These are phyloP conservation scores for Musca domestica DNA, from an alignment of 1,140 invertebrate genomes.

Conservation along the genomic window DNA sequence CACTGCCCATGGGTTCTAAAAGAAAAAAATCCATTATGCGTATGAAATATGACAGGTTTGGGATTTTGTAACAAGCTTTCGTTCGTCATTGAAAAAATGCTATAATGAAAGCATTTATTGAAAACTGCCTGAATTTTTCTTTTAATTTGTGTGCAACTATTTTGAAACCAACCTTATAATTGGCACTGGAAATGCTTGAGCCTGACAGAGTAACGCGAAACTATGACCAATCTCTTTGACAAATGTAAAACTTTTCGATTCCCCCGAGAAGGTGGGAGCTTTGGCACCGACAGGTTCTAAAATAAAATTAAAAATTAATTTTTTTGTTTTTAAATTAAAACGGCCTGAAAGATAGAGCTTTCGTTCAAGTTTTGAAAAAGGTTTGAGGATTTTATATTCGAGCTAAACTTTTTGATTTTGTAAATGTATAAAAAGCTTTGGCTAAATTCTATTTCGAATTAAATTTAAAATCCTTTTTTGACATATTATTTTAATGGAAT, in stretches of 20 bases:
- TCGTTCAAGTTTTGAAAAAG: too few relatives aligned
- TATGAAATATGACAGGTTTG: too few relatives aligned
- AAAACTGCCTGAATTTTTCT: constrained; percentile 16
- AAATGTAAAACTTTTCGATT: constrained; percentile 62
- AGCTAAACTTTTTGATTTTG: too few relatives aligned
- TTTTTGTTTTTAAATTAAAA: not conserved
- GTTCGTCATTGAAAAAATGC: not conserved
- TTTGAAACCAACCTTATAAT: constrained; percentile 49
- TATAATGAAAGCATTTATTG: too few relatives aligned
- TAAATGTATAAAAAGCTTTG: constrained; percentile 53
- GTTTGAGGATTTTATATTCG: too few relatives aligned
- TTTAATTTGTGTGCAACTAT: not conserved
- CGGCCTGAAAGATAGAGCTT: too few relatives aligned
- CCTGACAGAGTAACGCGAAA: constrained; percentile 73
- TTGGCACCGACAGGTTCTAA: constrained; percentile 68
- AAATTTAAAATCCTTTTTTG: not conserved
- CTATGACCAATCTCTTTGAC: constrained; percentile 62
- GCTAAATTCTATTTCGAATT: not conserved
- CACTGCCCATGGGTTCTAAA: constrained; percentile 67
- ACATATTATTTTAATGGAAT: constrained; percentile 1
- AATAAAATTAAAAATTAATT: constrained; percentile 15
- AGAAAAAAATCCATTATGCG: not conserved
- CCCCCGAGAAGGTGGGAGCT: constrained; percentile 60
- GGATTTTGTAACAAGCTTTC: too few relatives aligned
- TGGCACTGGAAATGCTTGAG: constrained; percentile 61